Conservation (phyloP, 2,113 vertebrate genomes). For the Zosterops hypoxanthus region DNA sequence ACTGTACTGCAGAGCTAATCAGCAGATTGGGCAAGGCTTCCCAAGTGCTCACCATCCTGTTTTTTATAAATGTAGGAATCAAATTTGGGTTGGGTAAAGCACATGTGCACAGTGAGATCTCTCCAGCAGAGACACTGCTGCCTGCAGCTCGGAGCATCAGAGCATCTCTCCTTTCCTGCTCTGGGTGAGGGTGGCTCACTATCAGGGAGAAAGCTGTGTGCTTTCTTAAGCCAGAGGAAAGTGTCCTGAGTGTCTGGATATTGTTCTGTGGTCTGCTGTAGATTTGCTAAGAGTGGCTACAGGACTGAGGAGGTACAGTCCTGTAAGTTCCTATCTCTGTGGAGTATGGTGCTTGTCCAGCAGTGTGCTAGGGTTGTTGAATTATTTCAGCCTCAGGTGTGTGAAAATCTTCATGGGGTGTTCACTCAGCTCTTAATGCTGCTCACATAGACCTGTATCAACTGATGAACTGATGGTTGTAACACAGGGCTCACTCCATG, state of each 20-base stretch:
- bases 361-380: background rate
- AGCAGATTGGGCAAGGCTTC: background rate
- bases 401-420: background rate
- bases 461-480: background rate
- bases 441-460: accelerated
- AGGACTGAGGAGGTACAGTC: background rate
- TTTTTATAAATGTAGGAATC: background rate
- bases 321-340: background rate
- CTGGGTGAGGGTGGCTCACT: background rate
- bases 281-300: background rate
- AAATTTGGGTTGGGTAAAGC: background rate
- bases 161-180: background rate
- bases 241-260: background rate
- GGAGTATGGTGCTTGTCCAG: background rate
- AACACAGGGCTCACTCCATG: accelerated
- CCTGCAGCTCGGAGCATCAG: background rate
- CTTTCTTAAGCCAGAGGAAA: background rate
- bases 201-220: background rate
- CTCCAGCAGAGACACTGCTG: background rate
- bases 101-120: background rate
- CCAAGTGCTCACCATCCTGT: background rate
- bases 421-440: background rate
- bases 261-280: background rate
- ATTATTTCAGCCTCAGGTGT: background rate
- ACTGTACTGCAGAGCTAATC: background rate